These are phyloP conservation scores for Prochilodus magdalenae DNA, from an alignment of 2,113 vertebrate genomes.

Conservation along the genomic window DNA sequence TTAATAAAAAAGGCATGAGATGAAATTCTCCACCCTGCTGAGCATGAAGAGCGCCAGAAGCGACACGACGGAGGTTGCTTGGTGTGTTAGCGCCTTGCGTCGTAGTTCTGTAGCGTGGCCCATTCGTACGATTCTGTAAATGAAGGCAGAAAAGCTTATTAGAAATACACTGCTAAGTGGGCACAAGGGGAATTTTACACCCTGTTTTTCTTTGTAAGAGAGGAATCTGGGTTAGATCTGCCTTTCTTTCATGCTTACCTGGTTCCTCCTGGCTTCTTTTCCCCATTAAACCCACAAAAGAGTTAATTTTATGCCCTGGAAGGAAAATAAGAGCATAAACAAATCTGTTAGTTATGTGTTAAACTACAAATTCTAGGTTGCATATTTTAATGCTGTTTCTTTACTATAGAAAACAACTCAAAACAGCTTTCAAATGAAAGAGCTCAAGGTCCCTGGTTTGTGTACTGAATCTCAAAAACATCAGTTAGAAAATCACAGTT, in stretches of 20 bases:
- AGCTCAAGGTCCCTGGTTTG: no score
- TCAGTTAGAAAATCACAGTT: no score
- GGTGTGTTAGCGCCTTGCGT: slow-evolving; percentile 82
- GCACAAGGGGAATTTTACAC: neutral
- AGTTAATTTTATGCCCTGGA: slow-evolving; percentile 96
- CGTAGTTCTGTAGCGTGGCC: slow-evolving; percentile 82
- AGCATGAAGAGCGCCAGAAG: slow-evolving; percentile 60
- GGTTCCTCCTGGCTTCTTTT: slow-evolving; percentile 92
- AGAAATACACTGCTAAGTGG: neutral
- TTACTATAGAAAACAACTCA: no score
- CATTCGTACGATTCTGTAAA: slow-evolving; percentile 86
- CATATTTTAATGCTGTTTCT: neutral
- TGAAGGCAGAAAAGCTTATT: no score
- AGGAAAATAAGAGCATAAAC: slow-evolving; percentile 12
- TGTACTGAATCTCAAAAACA: no score
- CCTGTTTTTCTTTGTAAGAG: neutral
- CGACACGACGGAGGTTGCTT: slow-evolving; percentile 21
- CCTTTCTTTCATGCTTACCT: slow-evolving; percentile 73
- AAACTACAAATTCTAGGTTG: neutral
- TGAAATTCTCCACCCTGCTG: slow-evolving; percentile 60
- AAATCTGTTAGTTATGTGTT: neutral
- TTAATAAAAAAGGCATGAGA: slow-evolving; percentile 68
- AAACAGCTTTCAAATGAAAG: no score
- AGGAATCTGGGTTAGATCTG: neutral
- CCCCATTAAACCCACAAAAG: slow-evolving; percentile 98